Evolutionary conservation across 2,113 vertebrate genomes (phyloP).

Genomic region (Lepus americanus): DNA sequence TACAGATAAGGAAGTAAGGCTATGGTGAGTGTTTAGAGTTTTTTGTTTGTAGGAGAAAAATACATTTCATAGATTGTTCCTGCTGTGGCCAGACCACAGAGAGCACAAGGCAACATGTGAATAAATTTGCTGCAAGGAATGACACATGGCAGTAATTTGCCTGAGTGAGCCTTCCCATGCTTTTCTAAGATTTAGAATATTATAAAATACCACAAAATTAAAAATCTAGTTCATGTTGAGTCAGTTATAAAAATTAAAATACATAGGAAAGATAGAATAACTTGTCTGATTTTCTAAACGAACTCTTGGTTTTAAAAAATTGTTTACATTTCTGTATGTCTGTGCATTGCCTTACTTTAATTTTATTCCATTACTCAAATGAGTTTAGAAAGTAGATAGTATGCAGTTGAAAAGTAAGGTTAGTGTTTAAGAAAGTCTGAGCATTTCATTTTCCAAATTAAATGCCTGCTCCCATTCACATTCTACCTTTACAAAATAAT

Average conservation of each 20-base stretch:
- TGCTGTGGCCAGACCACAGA: background rate
- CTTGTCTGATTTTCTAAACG: conserved; percentile 7
- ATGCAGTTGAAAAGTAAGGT: background rate
- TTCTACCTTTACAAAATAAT: background rate
- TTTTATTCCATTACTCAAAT: background rate
- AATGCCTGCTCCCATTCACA: background rate
- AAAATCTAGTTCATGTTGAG: background rate
- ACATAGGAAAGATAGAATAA: background rate
- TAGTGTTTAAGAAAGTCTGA: background rate
- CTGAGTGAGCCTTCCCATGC: background rate
- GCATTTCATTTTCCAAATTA: background rate
- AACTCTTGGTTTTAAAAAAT: conserved; percentile 47
- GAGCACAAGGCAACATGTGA: background rate
- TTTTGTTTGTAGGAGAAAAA: conserved; percentile 31
- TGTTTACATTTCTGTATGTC: background rate
- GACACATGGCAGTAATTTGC: conserved; percentile 30
- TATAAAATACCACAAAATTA: background rate
- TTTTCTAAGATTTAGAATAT: conserved; percentile 10
- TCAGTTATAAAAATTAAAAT: conserved; percentile 35
- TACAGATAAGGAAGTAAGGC: background rate
- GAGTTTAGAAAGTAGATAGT: background rate
- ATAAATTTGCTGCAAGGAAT: conserved; percentile 22
- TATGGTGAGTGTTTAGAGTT: background rate
- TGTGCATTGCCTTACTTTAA: background rate
- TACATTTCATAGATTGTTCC: background rate